A percentile compares a stretch with the other conserved stretches of the same genome.
These are phyloP conservation scores for Palythoa grandiflora DNA, from an alignment of 92 coral and sea anemone species.

Conservation along the genomic window DNA sequence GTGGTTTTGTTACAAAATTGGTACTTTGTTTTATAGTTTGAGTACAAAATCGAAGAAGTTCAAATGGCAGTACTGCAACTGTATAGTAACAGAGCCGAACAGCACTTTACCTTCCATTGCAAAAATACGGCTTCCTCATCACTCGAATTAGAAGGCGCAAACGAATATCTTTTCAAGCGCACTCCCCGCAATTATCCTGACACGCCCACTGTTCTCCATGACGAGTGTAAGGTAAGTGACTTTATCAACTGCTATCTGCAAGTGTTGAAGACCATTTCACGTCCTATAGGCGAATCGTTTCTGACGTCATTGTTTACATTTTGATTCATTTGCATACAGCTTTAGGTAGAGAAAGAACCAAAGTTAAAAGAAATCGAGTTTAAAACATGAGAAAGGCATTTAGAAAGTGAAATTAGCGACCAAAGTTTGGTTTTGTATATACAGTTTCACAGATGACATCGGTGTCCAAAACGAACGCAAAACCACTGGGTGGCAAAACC, in stretches of 20 bases:
- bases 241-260: neutral
- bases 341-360: no score
- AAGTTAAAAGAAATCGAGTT: no score
- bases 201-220: conserved; percentile 74
- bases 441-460: no score
- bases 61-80: conserved; percentile 35
- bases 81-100: conserved; percentile 28
- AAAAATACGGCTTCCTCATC: conserved; percentile 41
- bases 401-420: no score
- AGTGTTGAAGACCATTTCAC: neutral
- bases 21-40: neutral
- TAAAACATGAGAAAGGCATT: no score
- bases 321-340: no score
- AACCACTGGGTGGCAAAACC: no score
- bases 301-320: no score
- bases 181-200: no score
- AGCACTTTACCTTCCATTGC: conserved; percentile 15
- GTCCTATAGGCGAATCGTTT: neutral
- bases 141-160: conserved; percentile 71
- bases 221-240: conserved; percentile 88
- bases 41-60: conserved; percentile 10
- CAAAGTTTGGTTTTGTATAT: no score
- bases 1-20: neutral
- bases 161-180: conserved; percentile 74
- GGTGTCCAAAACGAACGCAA: no score